Evolutionary conservation across 2,113 vertebrate species (phyloP), one percentile per base, ranked within the genome.

Genomic region (Neogale vison): DNA sequence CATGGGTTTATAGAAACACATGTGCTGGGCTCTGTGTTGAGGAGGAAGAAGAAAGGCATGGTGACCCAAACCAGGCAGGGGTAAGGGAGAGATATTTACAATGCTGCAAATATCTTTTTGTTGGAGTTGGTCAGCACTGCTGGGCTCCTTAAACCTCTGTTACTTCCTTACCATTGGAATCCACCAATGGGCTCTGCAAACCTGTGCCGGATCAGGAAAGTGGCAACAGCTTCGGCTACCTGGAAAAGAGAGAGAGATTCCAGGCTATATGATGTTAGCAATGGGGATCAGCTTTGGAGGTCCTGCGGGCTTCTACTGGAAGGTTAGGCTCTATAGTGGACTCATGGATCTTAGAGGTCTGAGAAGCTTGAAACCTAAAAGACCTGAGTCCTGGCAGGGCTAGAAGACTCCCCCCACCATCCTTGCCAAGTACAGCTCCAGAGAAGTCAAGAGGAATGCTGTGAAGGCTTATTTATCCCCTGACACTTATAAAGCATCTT

Each of bases 161-260:
- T 69, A 45, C 8, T 26, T 63, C 74, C 99, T 99, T 98, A 99
- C 99, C 99, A 99, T 97, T 99, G 99, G 97, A 99, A 99, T 98
- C 99, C 99, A 91, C 99, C 99, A 12, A 99, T 99, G 97, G 99
- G 99, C 96, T 99, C 99, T 92, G 99, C 99, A 99, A 99, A 99
- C 98, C 99, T 99, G 98, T 99, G 99, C 96, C 99, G 99, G 95
- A 99, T 99, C 99, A 99, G 99, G 98, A 99, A 99, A 52, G 99
- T 99, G 1, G 99, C 99, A 92, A 99, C 98, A 90, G 99, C 99
- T 98, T 99, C 99, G 95, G 99, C 99, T 97, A 99, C 99, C 99
- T 99, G 95, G 15, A 95, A 88, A 39, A 93, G 47, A 57, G 71
- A 96, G 13, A 93, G 67, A 89, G 1, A 92, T 65, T 95, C 76